Base-by-base conservation (phyloP, 2,888 invertebrate species). In the Incurvaria masculella region DNA sequence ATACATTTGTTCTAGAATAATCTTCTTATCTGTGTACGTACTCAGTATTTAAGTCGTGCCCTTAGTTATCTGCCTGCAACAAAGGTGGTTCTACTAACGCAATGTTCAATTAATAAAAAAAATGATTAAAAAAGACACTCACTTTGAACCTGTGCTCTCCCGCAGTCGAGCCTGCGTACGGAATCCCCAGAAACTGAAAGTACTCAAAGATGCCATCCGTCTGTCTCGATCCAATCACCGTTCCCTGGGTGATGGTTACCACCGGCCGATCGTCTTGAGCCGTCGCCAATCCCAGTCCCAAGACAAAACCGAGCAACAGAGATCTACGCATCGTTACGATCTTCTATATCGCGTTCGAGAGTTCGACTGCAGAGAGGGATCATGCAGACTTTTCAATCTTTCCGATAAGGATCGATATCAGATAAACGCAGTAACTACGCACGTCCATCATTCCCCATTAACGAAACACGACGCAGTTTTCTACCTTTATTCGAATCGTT, bases 71-170 rank as follows among this genome's bases (percentile, higher is more conserved):
- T n/a, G n/a, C n/a, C n/a, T n/a, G n/a, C n/a, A n/a, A n/a, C n/a
- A n/a, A n/a, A n/a, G n/a, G n/a, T n/a, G n/a, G n/a, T n/a, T n/a
- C n/a, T n/a, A n/a, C n/a, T n/a, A n/a, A n/a, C n/a, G n/a, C n/a
- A n/a, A n/a, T n/a, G n/a, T n/a, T n/a, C n/a, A n/a, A n/a, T n/a
- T n/a, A n/a, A n/a, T n/a, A n/a, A n/a, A n/a, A n/a, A n/a, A n/a
- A n/a, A n/a, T n/a, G n/a, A n/a, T n/a, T n/a, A n/a, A n/a, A n/a
- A n/a, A n/a, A n/a, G n/a, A n/a, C 17, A 14, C 42, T 57, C 60
- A 75, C 75, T 69, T 71, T 72, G 51, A 72, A 76, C 49, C 76
- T 60, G 48, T 73, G 62, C 21, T 39, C 57, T 18, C 75, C 73
- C 3, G 72, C 62, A 1, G 76, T 73, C 1, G 72, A 62, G 50